Base-by-base conservation (phyloP, 2,113 vertebrate genomes). In the Cairina moschata region DNA sequence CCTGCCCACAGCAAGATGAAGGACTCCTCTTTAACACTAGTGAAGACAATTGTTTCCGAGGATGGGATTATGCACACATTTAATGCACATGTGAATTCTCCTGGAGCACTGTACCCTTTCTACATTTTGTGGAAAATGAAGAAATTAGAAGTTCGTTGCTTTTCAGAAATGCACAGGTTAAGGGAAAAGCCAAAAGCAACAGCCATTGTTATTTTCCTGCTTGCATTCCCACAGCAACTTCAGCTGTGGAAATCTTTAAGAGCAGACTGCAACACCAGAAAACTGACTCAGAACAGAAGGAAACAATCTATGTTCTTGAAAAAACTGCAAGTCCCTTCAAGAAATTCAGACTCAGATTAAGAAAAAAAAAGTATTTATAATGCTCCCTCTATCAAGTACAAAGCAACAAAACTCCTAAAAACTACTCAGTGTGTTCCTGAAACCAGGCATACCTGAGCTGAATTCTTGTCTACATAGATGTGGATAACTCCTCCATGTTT, bases 391-490 rank as follows among this genome's bases (percentile, higher is more conserved):
- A 36, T 7, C 68, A 22, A 29, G 26, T 17, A 40, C 20, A 80
- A 34, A 80, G 63, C 23, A 74, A 40, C 48, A 44, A 6, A 48
- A 29, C 21, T 46, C 14, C 13, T 32, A 32, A 32, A 29, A 36
- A 13, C 26, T 66, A 16, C 8, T 83, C 52, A 48, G 17, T 3
- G 18, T 48, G 3, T 29, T 54, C 42, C 1, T 1, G 40, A 29
- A 84, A 71, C 20, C 42, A 72, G 68, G 58, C 83, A 44, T 98
- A 99, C 99, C 98, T 99, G 99, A 95, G 99, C 96, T 63, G 99
- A 99, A 97, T 99, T 99, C 97, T 99, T 99, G 97, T 99, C 99
- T 36, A 99, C 99, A 18, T 99, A 99, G 97, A 99, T 99, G 97
- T 99, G 99, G 86, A 99, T 99, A 55, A 99, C 98, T 90, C 99